These are phyloP conservation scores for Thysanoteuthis rhombus DNA, from an alignment of 2,888 invertebrate genomes.

Conservation along the genomic window DNA sequence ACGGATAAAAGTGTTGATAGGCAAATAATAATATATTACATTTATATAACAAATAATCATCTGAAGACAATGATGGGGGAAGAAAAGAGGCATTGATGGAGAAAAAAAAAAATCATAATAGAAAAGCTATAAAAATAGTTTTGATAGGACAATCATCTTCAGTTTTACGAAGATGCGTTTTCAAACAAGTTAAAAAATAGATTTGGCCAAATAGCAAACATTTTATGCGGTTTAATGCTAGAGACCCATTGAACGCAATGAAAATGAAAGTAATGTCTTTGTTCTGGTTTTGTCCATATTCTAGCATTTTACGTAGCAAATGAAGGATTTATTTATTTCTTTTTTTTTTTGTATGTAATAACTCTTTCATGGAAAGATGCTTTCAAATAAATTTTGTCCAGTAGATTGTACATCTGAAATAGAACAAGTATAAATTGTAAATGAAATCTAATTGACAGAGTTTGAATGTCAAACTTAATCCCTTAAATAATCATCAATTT, in stretches of 20 bases:
- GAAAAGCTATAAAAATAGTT: neutral
- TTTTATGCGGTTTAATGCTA: neutral
- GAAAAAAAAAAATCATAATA: neutral
- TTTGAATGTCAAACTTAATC: neutral
- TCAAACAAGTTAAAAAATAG: neutral
- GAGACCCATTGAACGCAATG: neutral
- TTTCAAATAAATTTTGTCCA: neutral
- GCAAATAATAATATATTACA: conserved; percentile 12
- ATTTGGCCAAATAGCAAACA: too few relatives aligned
- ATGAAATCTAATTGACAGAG: neutral
- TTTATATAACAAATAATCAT: neutral
- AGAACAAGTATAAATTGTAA: neutral
- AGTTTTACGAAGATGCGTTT: neutral
- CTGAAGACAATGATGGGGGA: neutral
- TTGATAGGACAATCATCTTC: neutral
- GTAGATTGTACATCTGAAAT: neutral
- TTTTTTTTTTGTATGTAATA: neutral
- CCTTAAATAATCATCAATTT: neutral
- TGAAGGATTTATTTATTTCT: neutral
- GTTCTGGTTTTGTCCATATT: neutral
- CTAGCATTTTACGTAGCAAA: neutral
- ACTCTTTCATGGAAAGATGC: neutral
- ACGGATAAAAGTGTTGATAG: neutral
- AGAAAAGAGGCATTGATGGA: neutral
- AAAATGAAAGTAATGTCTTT: neutral